These are phyloP conservation scores for Columba guinea DNA, from an alignment of 2,797 vertebrate species.

Conservation along the genomic window DNA sequence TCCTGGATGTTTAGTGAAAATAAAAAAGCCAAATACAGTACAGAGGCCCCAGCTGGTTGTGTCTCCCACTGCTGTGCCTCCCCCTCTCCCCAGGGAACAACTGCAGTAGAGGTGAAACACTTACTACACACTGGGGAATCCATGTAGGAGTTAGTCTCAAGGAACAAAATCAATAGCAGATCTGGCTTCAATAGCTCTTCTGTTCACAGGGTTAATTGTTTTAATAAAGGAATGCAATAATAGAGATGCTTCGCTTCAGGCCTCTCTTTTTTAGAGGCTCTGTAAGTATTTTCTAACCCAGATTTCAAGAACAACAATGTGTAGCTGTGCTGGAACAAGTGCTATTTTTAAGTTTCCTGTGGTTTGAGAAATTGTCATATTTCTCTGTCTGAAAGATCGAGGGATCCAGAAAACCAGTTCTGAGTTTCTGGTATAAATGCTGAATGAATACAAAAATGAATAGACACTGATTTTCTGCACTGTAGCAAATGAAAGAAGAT, in stretches of 20 bases:
- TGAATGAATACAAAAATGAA: constrained; percentile 13
- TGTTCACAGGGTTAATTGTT: constrained; percentile 8
- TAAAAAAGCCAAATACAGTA: not conserved
- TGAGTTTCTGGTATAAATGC: not conserved
- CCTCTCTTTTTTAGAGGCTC: not conserved
- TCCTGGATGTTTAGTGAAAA: not conserved
- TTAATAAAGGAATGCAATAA: not conserved
- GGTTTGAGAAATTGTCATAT: constrained; percentile 61
- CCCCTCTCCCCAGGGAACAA: not conserved
- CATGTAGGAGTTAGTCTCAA: not conserved
- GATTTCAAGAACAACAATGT: constrained; percentile 53
- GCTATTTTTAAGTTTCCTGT: constrained; percentile 68
- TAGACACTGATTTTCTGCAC: not conserved
- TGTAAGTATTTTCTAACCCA: constrained; percentile 53
- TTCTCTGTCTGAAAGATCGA: constrained; percentile 45
- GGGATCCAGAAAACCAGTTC: constrained; percentile 38
- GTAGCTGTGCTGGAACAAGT: constrained; percentile 47
- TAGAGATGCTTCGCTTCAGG: not conserved
- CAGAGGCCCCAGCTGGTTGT: not conserved
- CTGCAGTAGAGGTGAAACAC: not conserved
- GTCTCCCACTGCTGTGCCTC: not conserved
- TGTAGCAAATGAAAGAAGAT: constrained; percentile 6
- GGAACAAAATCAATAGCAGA: not conserved
- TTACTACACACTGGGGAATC: not conserved
- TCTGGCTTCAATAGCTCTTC: not conserved